Conservation (phyloP, 2,113 vertebrate genomes). For the Zapus hudsonius region DNA sequence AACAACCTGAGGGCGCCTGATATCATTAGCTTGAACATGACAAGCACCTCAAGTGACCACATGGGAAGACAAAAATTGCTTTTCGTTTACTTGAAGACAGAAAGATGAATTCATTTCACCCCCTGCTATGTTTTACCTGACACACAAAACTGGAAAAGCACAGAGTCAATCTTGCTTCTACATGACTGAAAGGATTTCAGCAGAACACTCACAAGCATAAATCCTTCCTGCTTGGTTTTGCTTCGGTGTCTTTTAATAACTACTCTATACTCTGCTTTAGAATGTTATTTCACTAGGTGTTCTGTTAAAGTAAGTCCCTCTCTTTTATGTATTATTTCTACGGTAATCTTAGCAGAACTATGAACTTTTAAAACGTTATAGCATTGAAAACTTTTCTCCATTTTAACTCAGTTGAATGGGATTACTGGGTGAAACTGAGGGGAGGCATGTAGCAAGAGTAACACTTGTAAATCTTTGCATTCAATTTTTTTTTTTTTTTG, state of each 20-base stretch:
- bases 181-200: slow-evolving; percentile 68
- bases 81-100: slow-evolving; percentile 88
- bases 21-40: slow-evolving; percentile 91
- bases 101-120: slow-evolving; percentile 88
- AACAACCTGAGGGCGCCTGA: slow-evolving; percentile 91
- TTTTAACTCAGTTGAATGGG: slow-evolving; percentile 40
- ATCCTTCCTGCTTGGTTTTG: slow-evolving; percentile 78
- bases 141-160: slow-evolving; percentile 79
- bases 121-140: slow-evolving; percentile 87
- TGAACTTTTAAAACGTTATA: slow-evolving; percentile 53
- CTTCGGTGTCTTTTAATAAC: slow-evolving; percentile 79
- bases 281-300: slow-evolving; percentile 67
- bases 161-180: slow-evolving; percentile 77
- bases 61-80: slow-evolving; percentile 91
- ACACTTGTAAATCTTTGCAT: not conserved
- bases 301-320: slow-evolving; percentile 68
- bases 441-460: not conserved
- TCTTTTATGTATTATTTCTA: slow-evolving; percentile 68
- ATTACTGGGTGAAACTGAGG: not conserved
- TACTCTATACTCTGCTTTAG: slow-evolving; percentile 47
- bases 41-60: slow-evolving; percentile 92
- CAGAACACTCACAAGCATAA: slow-evolving; percentile 73
- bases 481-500: too few relatives aligned
- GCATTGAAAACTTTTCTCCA: slow-evolving; percentile 48
- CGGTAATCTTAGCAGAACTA: slow-evolving; percentile 67